Evolutionary conservation across 2,888 invertebrate species (phyloP).

Genomic region (Nycteola revayana): DNA sequence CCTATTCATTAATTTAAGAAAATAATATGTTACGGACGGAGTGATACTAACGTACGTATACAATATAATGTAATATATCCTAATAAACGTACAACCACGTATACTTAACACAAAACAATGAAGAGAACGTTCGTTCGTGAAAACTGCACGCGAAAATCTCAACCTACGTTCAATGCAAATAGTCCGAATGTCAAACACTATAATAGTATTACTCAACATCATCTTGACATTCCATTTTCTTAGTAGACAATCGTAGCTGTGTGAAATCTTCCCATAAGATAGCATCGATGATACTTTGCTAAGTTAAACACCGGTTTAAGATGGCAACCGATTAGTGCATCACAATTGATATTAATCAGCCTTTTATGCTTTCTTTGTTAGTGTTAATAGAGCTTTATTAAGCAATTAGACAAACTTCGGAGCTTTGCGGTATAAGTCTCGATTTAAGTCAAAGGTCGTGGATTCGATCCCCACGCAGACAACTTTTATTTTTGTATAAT

Average conservation of each 20-base stretch:
- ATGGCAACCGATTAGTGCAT: conserved; percentile 51
- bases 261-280: conserved; percentile 67
- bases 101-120: conserved; percentile 34
- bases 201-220: conserved; percentile 63
- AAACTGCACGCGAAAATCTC: conserved; percentile 45
- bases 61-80: no score
- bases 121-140: conserved; percentile 38
- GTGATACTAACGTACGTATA: no score
- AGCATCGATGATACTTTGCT: conserved; percentile 42
- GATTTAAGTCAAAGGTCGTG: no score
- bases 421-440: no score
- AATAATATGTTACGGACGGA: no score
- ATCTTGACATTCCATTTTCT: conserved; percentile 80
- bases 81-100: conserved; percentile 5
- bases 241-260: conserved; percentile 59
- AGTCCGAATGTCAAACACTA: conserved; percentile 61
- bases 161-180: conserved; percentile 55
- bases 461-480: no score
- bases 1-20: no score
- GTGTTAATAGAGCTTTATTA: no score
- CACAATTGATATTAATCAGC: conserved; percentile 21
- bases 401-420: no score
- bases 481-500: no score
- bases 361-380: conserved; percentile 18
- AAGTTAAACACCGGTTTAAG: conserved; percentile 57